Percentiles rank a stretch among this genome's conserved stretches.
These are phyloP conservation scores for Caenorhabditis imperialis DNA, from an alignment of 2,888 invertebrate species.

Conservation along the genomic window DNA sequence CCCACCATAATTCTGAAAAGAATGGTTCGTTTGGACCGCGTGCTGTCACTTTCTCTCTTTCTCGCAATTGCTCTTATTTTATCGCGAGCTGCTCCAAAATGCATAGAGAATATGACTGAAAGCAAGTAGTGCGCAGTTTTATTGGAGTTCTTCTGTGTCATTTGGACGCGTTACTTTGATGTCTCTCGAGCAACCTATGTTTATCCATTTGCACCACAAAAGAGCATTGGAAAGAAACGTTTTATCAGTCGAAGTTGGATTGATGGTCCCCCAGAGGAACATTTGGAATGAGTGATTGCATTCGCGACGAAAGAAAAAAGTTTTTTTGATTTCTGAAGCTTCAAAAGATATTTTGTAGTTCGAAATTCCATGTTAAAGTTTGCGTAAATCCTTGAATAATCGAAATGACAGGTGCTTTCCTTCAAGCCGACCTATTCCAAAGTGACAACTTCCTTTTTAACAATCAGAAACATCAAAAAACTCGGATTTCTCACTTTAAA, in stretches of 20 bases:
- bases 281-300: conserved; percentile 5
- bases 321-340: no score
- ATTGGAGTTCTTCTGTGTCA: conserved; percentile 1
- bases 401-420: no score
- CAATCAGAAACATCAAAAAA: not conserved
- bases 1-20: no score
- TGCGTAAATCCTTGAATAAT: no score
- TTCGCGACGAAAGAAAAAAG: not conserved
- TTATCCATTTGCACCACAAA: not conserved
- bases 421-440: no score
- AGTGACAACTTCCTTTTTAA: no score
- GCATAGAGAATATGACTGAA: conserved; percentile 30
- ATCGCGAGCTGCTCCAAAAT: conserved; percentile 13
- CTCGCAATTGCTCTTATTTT: conserved; percentile 5
- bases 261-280: not conserved
- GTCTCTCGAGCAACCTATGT: not conserved
- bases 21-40: not conserved
- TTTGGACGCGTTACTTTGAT: not conserved
- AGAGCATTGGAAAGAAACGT: not conserved
- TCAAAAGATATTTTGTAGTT: no score
- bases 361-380: no score
- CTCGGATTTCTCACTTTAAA: no score
- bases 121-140: conserved; percentile 4
- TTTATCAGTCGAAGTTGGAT: conserved; percentile 7
- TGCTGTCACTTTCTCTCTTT: conserved; percentile 7